Evolutionary conservation across 2,888 invertebrate genomes (phyloP), one percentile per base, ranked within the genome.

Genomic region (Timema podura): DNA sequence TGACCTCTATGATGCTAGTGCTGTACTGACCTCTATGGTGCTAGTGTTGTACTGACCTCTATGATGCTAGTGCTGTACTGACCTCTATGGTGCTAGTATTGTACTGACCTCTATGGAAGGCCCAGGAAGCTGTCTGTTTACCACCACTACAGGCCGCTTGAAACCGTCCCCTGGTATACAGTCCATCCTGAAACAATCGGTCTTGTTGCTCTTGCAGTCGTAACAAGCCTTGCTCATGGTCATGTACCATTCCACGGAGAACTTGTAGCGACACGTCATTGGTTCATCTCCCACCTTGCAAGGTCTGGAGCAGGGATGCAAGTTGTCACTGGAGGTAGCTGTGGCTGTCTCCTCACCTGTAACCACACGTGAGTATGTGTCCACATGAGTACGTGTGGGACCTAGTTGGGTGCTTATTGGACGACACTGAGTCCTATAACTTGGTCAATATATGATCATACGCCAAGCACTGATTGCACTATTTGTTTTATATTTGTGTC

Each of bases 191-290:
- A 81, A 82, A 78, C 96, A 96, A 78, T 96, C 93, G 0, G 87
- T 86, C 0, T 82, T 75, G 78, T 91, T 91, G 71, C 82, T 85
- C 0, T 95, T 95, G 78, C 96, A 96, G 76, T 90, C 83, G 77
- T 86, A 93, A 77, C 96, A 96, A 0, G 95, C 95, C 79, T 95
- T 95, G 78, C 93, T 92, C 85, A 94, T 87, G 0, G 93, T 91
- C 75, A 90, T 88, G 80, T 93, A 95, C 86, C 90, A 90, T 79
- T 95, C 95, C 6, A 93, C 77, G n/a, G 83, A 84, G 76, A 92
- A 92, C 76, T 85, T 83, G 77, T 91, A 93, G 70, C 86, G 84
- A 77, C 93, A 93, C 45, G 85, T 84, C 88, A 88, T 88, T 1
- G 88, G 85, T 7, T 85, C 83, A 3, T 78, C 83, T 0, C 84